Percentiles rank a stretch among this genome's conserved stretches.
Evolutionary conservation across 2,888 invertebrate genomes (phyloP).

Genomic region (Drosophila merina): DNA sequence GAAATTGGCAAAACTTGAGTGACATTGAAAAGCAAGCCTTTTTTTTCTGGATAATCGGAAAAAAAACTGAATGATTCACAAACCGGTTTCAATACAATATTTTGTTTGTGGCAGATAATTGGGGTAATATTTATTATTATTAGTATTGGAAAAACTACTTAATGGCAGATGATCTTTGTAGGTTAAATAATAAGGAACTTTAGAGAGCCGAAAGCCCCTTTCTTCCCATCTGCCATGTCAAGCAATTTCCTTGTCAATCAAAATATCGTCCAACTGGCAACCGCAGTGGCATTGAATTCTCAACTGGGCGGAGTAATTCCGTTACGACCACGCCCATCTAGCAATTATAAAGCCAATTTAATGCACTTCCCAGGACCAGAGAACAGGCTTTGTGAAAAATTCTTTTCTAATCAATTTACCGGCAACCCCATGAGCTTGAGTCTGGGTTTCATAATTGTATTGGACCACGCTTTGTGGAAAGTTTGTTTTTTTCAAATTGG

Average conservation of each 20-base stretch:
- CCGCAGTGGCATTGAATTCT: constrained; percentile 23
- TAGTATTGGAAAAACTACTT: too few relatives aligned
- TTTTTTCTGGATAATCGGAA: constrained; percentile 11
- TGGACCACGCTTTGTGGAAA: constrained; percentile 52
- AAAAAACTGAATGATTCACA: constrained; percentile 2
- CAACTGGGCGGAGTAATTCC: constrained; percentile 34
- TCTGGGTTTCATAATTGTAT: constrained; percentile 52
- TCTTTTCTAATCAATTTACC: constrained; percentile 60
- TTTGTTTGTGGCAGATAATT: not conserved
- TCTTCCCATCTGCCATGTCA: constrained; percentile 17
- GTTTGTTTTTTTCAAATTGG: constrained; percentile 49
- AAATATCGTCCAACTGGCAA: constrained; percentile 23
- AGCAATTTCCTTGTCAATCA: constrained; percentile 38
- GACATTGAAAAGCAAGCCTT: constrained; percentile 39
- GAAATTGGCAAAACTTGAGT: constrained; percentile 50
- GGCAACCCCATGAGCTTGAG: constrained; percentile 43
- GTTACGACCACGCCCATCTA: constrained; percentile 47
- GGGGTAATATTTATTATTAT: too few relatives aligned
- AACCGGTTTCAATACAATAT: constrained; percentile 20
- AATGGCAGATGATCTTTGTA: too few relatives aligned
- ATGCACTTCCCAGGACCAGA: constrained; percentile 24
- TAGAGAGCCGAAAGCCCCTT: not conserved
- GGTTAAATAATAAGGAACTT: not conserved
- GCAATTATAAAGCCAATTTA: constrained; percentile 60
- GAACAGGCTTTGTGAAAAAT: constrained; percentile 30